Percentiles rank a stretch among this genome's conserved stretches.
Conservation (phyloP, 2,797 vertebrate genomes). For the Xiphorhynchus erythropygius region DNA sequence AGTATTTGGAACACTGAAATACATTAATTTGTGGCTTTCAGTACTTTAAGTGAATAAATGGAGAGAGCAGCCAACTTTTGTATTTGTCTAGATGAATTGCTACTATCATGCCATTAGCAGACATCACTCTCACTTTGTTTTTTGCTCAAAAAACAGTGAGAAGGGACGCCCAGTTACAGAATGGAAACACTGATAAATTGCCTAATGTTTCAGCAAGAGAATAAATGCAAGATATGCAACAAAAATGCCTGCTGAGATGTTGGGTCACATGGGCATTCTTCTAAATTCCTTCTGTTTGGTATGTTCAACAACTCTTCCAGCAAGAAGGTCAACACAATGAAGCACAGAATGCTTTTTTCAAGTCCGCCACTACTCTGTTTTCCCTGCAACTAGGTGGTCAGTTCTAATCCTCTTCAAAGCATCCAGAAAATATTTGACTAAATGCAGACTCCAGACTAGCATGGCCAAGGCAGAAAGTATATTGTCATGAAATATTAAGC, state of each 20-base stretch:
- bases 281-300: neutral
- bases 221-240: slow-evolving; percentile 3
- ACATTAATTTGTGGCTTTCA: neutral
- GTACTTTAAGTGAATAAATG: neutral
- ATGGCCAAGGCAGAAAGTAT: neutral
- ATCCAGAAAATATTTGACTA: neutral
- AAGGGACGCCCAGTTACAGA: neutral
- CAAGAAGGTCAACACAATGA: neutral
- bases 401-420: neutral
- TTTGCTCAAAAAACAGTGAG: neutral
- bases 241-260: neutral
- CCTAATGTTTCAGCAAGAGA: neutral
- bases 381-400: neutral
- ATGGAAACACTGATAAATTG: neutral
- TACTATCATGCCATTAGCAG: neutral
- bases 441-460: neutral
- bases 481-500: neutral
- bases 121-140: neutral
- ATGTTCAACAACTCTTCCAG: neutral
- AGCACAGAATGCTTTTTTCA: neutral
- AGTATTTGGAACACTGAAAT: neutral
- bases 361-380: neutral
- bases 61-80: neutral
- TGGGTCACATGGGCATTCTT: neutral
- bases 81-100: neutral